Conservation (phyloP, 2,113 vertebrate genomes). For the Pelusios castaneus region DNA sequence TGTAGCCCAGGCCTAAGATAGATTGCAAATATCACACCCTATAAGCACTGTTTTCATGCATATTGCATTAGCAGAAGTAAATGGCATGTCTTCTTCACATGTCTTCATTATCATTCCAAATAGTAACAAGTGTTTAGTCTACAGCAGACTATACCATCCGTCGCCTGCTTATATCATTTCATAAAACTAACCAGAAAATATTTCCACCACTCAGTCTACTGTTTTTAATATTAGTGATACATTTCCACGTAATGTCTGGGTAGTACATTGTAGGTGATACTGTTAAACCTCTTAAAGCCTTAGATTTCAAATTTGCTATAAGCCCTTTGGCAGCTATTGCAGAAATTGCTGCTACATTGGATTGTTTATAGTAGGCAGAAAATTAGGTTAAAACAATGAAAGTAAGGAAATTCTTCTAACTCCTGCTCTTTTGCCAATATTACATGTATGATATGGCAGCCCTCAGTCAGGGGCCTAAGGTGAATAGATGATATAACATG, state of each 20-base stretch:
- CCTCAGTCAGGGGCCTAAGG: slow-evolving; percentile 20
- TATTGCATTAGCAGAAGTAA: not conserved
- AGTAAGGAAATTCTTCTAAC: slow-evolving; percentile 65
- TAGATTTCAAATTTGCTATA: slow-evolving; percentile 46
- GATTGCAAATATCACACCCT: not conserved
- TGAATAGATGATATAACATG: slow-evolving; percentile 6
- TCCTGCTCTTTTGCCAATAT: slow-evolving; percentile 24
- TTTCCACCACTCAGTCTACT: slow-evolving; percentile 21
- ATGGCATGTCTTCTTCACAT: not conserved
- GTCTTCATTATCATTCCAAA: not conserved
- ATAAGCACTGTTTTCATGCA: not conserved
- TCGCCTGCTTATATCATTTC: slow-evolving; percentile 11
- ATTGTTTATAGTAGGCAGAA: slow-evolving; percentile 58
- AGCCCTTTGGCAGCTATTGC: slow-evolving; percentile 49
- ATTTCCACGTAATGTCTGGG: slow-evolving; percentile 41
- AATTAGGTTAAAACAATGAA: slow-evolving; percentile 61
- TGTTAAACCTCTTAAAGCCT: slow-evolving; percentile 48
- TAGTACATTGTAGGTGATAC: slow-evolving; percentile 6
- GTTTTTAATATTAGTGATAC: slow-evolving; percentile 51
- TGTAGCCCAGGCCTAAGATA: not conserved
- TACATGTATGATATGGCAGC: slow-evolving; percentile 32
- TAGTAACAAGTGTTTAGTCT: slow-evolving; percentile 13
- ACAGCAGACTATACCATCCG: slow-evolving; percentile 1
- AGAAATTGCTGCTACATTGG: slow-evolving; percentile 13
- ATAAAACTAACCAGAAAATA: slow-evolving; percentile 53